Percentiles rank a stretch among this genome's conserved stretches.
phyloP scores from a whole-genome alignment of 2,113 vertebrate species.

The Parus major region DNA sequence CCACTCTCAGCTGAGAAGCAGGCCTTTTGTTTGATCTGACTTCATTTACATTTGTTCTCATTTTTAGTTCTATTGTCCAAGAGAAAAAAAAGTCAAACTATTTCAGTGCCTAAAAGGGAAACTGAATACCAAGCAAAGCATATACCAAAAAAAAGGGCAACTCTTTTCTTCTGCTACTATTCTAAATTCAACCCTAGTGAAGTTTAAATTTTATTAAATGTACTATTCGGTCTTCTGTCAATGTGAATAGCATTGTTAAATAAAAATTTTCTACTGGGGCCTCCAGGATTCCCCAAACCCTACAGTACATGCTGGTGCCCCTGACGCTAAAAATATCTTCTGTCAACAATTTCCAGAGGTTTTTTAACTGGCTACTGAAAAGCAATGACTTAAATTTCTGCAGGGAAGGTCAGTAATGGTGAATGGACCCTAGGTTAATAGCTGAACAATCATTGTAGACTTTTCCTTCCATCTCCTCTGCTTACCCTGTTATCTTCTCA shows the following conservation, averaged over 20 bases:
- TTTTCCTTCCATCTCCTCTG: conserved; percentile 6
- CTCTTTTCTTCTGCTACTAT: background rate
- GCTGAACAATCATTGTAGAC: background rate
- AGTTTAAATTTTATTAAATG: background rate
- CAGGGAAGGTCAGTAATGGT: background rate
- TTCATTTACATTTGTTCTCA: background rate
- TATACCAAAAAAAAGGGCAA: fast-evolving
- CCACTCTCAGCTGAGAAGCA: background rate
- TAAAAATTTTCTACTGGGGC: background rate
- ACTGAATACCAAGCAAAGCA: background rate
- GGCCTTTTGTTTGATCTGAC: background rate
- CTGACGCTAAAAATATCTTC: background rate
- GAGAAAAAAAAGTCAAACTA: background rate
- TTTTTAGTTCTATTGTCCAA: background rate
- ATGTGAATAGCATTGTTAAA: background rate
- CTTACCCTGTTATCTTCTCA: background rate
- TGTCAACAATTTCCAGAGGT: background rate
- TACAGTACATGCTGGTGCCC: background rate
- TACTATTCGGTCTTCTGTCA: background rate
- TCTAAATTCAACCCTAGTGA: background rate
- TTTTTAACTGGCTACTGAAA: background rate
- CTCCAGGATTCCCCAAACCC: background rate
- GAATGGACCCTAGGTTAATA: background rate
- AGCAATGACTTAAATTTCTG: background rate
- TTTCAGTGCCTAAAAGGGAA: background rate